A percentile compares a stretch with the other conserved stretches of the same genome.
phyloP scores from a whole-genome alignment of 2,888 invertebrate species.

The Vanessa cardui region DNA sequence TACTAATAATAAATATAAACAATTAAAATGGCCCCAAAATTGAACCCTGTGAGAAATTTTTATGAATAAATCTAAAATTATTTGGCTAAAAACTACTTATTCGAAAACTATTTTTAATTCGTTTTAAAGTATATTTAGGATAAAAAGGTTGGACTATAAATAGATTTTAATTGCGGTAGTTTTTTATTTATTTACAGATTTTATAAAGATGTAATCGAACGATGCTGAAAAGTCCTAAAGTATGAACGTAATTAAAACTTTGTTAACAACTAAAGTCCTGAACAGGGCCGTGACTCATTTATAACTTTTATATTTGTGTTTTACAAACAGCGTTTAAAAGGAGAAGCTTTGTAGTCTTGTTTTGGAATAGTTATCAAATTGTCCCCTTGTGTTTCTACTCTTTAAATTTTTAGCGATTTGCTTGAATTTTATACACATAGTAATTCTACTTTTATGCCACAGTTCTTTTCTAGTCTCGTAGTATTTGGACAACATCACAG shows the following conservation, averaged over 20 bases:
- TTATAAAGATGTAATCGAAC: constrained; percentile 20
- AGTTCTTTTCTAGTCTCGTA: no score
- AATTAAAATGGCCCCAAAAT: no score
- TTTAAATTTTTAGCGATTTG: not conserved
- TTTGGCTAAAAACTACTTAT: no score
- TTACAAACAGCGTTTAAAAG: constrained; percentile 11
- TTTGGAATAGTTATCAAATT: constrained; percentile 1
- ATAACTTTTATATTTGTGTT: constrained; percentile 13
- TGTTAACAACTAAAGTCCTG: constrained; percentile 23
- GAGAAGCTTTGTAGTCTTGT: constrained; percentile 4
- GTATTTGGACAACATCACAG: no score
- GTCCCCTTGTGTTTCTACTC: not conserved
- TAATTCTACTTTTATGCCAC: not conserved
- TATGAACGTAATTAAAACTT: constrained; percentile 30
- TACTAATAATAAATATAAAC: no score
- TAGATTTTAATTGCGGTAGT: not conserved
- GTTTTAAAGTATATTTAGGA: no score
- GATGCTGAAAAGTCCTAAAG: constrained; percentile 13
- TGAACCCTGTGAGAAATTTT: no score
- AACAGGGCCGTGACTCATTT: constrained; percentile 20
- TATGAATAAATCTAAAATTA: no score
- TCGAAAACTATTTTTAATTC: no score
- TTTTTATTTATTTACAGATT: not conserved
- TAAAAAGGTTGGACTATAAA: no score
- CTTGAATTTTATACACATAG: not conserved